Base-by-base conservation (phyloP, 2,888 invertebrate species). In the Acronicta leporina region DNA sequence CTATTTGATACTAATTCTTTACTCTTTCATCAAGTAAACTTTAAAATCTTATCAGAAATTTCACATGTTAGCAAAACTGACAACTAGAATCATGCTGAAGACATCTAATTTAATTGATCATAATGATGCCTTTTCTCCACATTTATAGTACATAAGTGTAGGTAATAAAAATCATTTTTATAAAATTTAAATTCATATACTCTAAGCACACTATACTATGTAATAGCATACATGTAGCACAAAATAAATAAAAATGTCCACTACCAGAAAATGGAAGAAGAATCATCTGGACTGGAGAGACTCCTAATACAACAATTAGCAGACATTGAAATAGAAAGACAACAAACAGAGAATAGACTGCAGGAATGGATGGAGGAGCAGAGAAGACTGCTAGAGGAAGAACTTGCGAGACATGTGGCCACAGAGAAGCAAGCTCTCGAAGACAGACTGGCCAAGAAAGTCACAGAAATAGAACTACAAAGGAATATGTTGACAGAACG, bases 311-410 rank as follows among this genome's bases (percentile, higher is more conserved):
- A 84, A 2, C 85, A 88, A 46, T 50, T 87, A 7, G 46, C 76
- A 0, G 84, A 83, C 30, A 78, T 91, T 0, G 86, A 90, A 30
- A 50, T 45, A 0, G 89, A 92, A 44, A 70, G 88, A 7, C 56
- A 49, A 0, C 79, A 81, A 25, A 77, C 81, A 0, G 83, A 86
- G 13, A 46, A 53, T 0, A 75, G 86, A 3, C 83, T 92, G 1
- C 62, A 77, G 1, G 70, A 75, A 3, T 88, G 87, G 85, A 75
- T 82, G 68, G 84, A 83, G 11, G 84, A 87, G 14, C 87, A 90
- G 60, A 75, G 83, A 1, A 75, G 76, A 53, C 57, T 85, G 8
- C 73, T 95, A 58, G 89, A 94, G 48, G 84, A 90, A 54, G 73
- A 91, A 5, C 82, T 94, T n/a, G 76, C 88, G 5, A 76, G 77